Evolutionary conservation across 2,888 invertebrate species (phyloP), one percentile per base, ranked within the genome.

Genomic region (Ormyrus nitidulus): DNA sequence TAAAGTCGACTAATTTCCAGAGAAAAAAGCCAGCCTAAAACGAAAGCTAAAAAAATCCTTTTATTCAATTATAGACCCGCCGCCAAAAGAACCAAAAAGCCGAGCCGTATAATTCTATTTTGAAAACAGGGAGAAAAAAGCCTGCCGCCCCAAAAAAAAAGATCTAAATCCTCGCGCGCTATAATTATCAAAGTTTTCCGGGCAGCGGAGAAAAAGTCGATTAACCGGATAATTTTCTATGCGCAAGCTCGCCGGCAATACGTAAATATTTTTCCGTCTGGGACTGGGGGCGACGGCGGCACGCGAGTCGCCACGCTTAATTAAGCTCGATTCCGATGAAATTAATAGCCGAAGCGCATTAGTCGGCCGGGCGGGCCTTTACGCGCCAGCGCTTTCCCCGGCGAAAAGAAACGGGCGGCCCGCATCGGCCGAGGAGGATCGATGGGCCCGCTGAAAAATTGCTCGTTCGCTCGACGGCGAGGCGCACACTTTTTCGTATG

Each of bases 221-320:
- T 76, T 69, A 76, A 76, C 76, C 68, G 76, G 61, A 74, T 69
- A 61, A 62, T 69, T 62, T 69, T 54, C 68, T 11, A n/a, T 34
- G 51, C 58, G 74, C 59, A 59, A 75, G 65, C 75, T 61, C 66
- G 5, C 56, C 6, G 8, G 48, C 46, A 62, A 51, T 56, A 46
- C n/a, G 66, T 76, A 76, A 61, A 61, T 68, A 68, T 58, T 74
- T 66, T 66, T 34, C 58, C 34, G n/a, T 19, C 9, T 10, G 9
- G 34, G 11, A 58, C 53, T 0, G n/a, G 8, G n/a, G 8, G 34
- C 34, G 34, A 58, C 58, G 44, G 6, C 44, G 11, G 34, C 66
- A 49, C 65, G 65, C 66, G 65, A 71, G 59, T 58, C 56, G 48
- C n/a, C 66, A 68, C 68, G 72, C 65, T 73, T 59, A 65, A 78